Evolutionary conservation across 2,888 invertebrate genomes (phyloP).

Genomic region (Aphodius granarius): DNA sequence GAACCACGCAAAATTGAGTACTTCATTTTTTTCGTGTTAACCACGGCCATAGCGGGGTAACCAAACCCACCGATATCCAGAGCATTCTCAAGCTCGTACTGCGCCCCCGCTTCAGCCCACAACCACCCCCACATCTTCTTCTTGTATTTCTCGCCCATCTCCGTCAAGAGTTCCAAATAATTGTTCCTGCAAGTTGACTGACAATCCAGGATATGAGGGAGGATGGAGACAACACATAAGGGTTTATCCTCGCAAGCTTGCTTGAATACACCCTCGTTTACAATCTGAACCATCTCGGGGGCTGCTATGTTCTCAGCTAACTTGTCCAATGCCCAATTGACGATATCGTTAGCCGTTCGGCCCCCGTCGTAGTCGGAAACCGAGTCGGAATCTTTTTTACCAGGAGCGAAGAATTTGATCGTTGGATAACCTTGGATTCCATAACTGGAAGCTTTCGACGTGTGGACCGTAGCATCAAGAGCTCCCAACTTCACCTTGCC

Average conservation of each 20-base stretch:
- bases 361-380: slow-evolving; percentile 91
- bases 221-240: slow-evolving; percentile 85
- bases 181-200: slow-evolving; percentile 85
- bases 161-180: slow-evolving; percentile 72
- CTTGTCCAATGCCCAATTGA: slow-evolving; percentile 86
- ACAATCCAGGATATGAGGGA: slow-evolving; percentile 96
- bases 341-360: slow-evolving; percentile 85
- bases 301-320: slow-evolving; percentile 84
- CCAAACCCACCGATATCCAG: slow-evolving; percentile 97
- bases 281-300: slow-evolving; percentile 80
- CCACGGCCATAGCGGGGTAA: slow-evolving; percentile 97
- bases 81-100: slow-evolving; percentile 80
- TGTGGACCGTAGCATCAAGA: slow-evolving; percentile 92
- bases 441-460: slow-evolving; percentile 78
- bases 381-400: slow-evolving; percentile 69
- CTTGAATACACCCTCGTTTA: slow-evolving; percentile 63
- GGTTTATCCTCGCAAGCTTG: slow-evolving; percentile 81
- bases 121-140: slow-evolving; percentile 95
- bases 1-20: slow-evolving; percentile 91
- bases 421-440: slow-evolving; percentile 94
- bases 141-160: slow-evolving; percentile 88
- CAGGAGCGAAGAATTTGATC: slow-evolving; percentile 87
- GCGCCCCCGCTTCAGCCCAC: slow-evolving; percentile 92
- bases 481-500: slow-evolving; percentile 97
- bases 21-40: slow-evolving; percentile 96